Evolutionary conservation across 2,113 vertebrate species (phyloP).

Genomic region (Xenus cinereus): DNA sequence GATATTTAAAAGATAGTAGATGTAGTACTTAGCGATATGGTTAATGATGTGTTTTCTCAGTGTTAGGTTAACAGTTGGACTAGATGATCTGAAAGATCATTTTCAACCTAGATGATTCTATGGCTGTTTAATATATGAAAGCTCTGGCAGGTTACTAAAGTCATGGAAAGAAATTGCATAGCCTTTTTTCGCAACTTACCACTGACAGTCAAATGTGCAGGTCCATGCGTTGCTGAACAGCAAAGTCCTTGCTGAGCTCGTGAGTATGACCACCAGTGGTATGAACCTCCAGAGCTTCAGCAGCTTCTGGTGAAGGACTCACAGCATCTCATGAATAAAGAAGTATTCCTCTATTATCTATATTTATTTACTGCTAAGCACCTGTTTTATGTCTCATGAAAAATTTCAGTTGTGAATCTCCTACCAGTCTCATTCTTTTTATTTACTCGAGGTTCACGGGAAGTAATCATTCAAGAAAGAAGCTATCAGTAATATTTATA

Average conservation of each 20-base stretch:
- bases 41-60: too few species aligned
- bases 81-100: too few species aligned
- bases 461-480: background rate
- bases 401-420: background rate
- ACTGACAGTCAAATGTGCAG: background rate
- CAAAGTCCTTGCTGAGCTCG: background rate
- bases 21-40: too few species aligned
- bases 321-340: background rate
- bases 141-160: background rate
- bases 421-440: background rate
- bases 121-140: background rate
- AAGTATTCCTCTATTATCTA: background rate
- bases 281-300: background rate
- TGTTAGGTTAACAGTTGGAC: too few species aligned
- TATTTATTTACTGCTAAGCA: background rate
- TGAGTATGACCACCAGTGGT: rapidly evolving
- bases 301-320: background rate
- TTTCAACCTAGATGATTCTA: too few species aligned
- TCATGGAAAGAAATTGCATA: background rate
- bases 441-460: background rate
- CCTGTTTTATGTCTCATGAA: background rate
- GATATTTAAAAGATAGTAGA: too few species aligned
- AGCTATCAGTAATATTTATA: background rate
- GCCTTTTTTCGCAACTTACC: background rate
- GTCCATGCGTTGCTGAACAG: background rate